These are phyloP conservation scores for Lichenostomus cassidix DNA, from an alignment of 2,113 vertebrate genomes.

Conservation along the genomic window DNA sequence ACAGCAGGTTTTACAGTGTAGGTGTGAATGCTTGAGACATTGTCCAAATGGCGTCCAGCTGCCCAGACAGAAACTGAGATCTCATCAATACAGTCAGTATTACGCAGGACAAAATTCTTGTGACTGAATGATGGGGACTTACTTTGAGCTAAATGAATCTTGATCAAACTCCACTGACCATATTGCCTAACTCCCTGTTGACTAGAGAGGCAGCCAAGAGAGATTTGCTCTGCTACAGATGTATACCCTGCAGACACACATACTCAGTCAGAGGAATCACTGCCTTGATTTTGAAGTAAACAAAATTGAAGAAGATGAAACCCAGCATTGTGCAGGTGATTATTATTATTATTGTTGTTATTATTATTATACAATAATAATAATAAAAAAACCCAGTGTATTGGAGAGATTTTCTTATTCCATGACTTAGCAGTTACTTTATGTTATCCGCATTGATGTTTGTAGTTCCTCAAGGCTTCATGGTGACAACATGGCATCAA, in stretches of 20 bases:
- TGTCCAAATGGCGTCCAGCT: neutral
- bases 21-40: neutral
- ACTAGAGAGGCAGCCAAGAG: neutral
- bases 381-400: neutral
- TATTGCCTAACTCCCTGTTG: neutral
- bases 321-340: neutral
- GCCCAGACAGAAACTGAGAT: neutral
- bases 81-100: neutral
- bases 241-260: neutral
- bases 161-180: neutral
- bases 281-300: neutral
- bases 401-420: neutral
- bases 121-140: neutral
- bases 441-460: fast-evolving
- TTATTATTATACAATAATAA: neutral
- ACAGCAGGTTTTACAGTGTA: neutral
- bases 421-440: neutral
- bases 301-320: neutral
- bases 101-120: neutral
- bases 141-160: neutral
- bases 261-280: neutral
- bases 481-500: neutral
- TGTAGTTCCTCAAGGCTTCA: neutral
- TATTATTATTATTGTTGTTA: neutral
- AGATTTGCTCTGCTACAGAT: neutral